Base-by-base conservation (phyloP, 2,113 vertebrate species). In the Trinectes maculatus region DNA sequence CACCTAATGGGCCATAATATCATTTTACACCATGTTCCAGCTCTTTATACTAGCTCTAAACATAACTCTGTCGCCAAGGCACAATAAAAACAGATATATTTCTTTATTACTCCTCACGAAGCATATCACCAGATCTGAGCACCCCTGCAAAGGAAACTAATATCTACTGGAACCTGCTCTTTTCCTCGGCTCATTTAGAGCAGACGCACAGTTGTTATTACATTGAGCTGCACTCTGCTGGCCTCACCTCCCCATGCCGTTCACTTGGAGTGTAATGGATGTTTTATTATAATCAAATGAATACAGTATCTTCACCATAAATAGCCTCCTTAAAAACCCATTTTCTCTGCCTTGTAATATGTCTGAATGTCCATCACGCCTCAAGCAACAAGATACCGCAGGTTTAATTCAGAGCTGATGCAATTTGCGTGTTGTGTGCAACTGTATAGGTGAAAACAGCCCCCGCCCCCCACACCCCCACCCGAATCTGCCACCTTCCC, bases 271-370 rank as follows among this genome's bases (percentile, higher is more conserved):
- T 74, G 74, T 85, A 89, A 91, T 91, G 90, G 86, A 84, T 71
- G 83, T 88, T 90, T 90, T 92, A 91, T 92, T 91, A 91, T 91
- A 93, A 92, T 92, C 88, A 89, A 92, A 92, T 91, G 88, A 92
- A 92, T 79, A 85, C 85, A 84, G 87, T 85, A 86, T 91, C 88
- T 79, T 87, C 40, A 40, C 84, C 85, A 91, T 91, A 91, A 92
- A 92, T 89, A 91, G 87, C 78, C 85, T 87, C 90, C 87, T 93
- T 92, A 91, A 92, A 92, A 92, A 84, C 79, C 80, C 77, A 91
- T 93, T 91, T 90, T 85, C 84, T 69, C 63, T 43, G 67, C 47
- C 79, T 69, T 63, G 68, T 85, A 87, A 87, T 90, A 84, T 74
- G 80, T 85, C 83, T 86, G 76, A 72, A 76, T 85, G 89, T 89